phyloP scores from a whole-genome alignment of 2,888 invertebrate species.

The Euspilapteryx auroguttella region DNA sequence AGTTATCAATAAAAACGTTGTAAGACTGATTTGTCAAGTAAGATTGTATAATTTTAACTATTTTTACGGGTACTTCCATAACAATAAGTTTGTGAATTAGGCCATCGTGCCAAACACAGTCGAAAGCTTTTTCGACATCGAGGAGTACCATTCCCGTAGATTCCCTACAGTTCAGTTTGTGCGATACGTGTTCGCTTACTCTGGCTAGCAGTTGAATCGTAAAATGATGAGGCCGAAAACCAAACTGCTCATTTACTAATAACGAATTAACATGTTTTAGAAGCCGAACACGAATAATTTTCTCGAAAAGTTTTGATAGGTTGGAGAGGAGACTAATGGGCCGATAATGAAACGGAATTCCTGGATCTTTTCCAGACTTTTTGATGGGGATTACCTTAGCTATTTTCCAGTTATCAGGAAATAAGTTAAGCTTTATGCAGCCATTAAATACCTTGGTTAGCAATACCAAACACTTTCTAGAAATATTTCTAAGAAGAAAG shows the following conservation, averaged over 20 bases:
- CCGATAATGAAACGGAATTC: slow-evolving; percentile 4
- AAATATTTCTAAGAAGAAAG: neutral
- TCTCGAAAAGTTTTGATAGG: slow-evolving; percentile 7
- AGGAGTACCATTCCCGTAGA: slow-evolving; percentile 9
- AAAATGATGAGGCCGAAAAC: slow-evolving; percentile 4
- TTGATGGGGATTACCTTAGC: slow-evolving; percentile 5
- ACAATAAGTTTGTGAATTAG: slow-evolving; percentile 11
- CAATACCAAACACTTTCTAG: neutral
- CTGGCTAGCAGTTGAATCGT: no score
- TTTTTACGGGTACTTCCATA: neutral
- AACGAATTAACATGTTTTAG: no score
- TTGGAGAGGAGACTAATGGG: slow-evolving; percentile 7
- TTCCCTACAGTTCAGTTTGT: slow-evolving; percentile 1
- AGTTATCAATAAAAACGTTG: no score
- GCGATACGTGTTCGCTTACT: neutral
- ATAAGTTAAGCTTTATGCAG: slow-evolving; percentile 2
- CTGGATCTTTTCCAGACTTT: slow-evolving; percentile 4
- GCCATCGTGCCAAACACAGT: slow-evolving; percentile 15
- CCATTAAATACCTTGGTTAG: slow-evolving; percentile 4
- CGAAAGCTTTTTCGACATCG: slow-evolving; percentile 16
- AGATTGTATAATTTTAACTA: neutral
- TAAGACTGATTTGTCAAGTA: slow-evolving; percentile 1
- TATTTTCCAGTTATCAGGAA: slow-evolving; percentile 5
- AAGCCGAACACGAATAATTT: slow-evolving; percentile 3
- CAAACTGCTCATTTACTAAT: slow-evolving; percentile 7